phyloP scores from a whole-genome alignment of 2,113 vertebrate species.

The Isichthys henryi region DNA sequence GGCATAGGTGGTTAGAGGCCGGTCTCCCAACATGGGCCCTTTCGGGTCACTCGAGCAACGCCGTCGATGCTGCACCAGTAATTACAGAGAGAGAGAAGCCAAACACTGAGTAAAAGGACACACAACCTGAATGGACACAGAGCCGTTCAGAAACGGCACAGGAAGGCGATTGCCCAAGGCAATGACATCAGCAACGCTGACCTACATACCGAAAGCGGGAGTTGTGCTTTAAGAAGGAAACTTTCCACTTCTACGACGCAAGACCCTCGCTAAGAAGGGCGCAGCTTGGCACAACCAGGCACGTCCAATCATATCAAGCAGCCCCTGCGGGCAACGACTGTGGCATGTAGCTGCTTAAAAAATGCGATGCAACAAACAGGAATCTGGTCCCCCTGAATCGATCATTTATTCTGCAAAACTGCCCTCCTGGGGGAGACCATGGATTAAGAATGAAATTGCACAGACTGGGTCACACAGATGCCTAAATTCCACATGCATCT shows the following conservation, averaged over 20 bases:
- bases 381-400: not conserved
- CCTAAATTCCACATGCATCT: not conserved
- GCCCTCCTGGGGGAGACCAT: not conserved
- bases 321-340: not conserved
- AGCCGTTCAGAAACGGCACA: conserved; percentile 9
- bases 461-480: not conserved
- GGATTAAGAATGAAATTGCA: not conserved
- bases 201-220: conserved; percentile 25
- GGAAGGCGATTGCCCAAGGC: conserved; percentile 23
- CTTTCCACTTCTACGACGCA: not conserved
- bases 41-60: not conserved
- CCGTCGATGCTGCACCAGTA: not conserved
- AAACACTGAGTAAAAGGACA: not conserved
- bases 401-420: not conserved
- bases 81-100: not conserved
- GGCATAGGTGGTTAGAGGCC: not conserved
- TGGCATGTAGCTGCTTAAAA: not conserved
- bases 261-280: not conserved
- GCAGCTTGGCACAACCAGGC: not conserved
- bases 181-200: conserved; percentile 25
- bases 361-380: not conserved
- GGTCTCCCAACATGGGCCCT: not conserved
- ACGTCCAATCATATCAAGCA: not conserved
- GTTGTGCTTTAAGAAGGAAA: conserved; percentile 8
- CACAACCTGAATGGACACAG: too few relatives aligned